Evolutionary conservation across 2,888 invertebrate genomes (phyloP), one percentile per base, ranked within the genome.

Genomic region (Apodemia hepburni): DNA sequence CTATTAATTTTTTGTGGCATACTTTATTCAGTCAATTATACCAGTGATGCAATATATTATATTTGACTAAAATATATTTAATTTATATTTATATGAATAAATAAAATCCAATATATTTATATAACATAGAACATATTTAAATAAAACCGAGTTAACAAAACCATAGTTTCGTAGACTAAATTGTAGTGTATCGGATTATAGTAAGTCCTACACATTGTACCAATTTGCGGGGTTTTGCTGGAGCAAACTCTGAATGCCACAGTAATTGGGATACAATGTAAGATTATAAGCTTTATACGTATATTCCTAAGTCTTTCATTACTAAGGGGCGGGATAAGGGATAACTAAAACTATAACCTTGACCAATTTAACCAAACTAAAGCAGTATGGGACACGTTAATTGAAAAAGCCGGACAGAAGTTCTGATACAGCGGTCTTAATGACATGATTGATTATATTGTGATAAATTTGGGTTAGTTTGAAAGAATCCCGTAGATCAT

Each of bases 211-310:
- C 51, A 54, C 22, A 54, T 27, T 54, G 51, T 54, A 54, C 51
- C 51, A 54, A 54, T 54, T 54, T 54, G 51, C 27, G 51, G 6
- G 51, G 51, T 22, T 54, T 54, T 4, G 27, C 11, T 15, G 22
- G 3, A 54, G 51, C 51, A 27, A 22, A 54, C 51, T 54, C 51
- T 54, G 51, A 54, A 54, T 54, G 51, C 51, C 22, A 54, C 51
- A 54, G 27, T 54, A 54, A 54, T 54, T 54, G 51, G 27, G 51
- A 54, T 54, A 54, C 51, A 22, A 27, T 54, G 51, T 54, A 54
- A 54, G 51, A 54, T 54, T 51, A 51, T 51, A 54, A 54, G 51
- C 22, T 3, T 54, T 54, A 54, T 54, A 54, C 22, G 54, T 54
- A 54, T 22, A 54, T 54, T 22, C 27, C 54, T 54, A 27, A 54